Evolutionary conservation across 2,888 invertebrate species (phyloP).

Genomic region (Drosophila suboccidentalis): DNA sequence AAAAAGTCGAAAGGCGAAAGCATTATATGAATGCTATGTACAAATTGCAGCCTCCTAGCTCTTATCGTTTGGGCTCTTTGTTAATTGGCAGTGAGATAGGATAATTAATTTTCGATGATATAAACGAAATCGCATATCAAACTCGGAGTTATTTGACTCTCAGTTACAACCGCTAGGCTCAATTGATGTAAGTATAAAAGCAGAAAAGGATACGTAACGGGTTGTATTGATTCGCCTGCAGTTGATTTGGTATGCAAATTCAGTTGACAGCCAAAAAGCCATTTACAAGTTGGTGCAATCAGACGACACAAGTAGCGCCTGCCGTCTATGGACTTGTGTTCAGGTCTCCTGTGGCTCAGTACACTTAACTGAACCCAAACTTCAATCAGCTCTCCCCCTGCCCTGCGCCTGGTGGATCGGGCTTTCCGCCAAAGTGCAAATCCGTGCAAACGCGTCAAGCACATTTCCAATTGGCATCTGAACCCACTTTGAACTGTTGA

Average conservation of each 20-base stretch:
- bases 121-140: no score
- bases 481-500: conserved; percentile 55
- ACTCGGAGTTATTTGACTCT: background rate
- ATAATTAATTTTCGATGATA: background rate
- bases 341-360: conserved; percentile 57
- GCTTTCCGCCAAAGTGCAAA: conserved; percentile 57
- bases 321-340: conserved; percentile 6
- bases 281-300: conserved; percentile 48
- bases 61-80: background rate
- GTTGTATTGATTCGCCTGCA: background rate
- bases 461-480: conserved; percentile 48
- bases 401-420: background rate
- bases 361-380: conserved; percentile 45
- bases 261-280: conserved; percentile 59
- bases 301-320: conserved; percentile 17
- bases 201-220: background rate
- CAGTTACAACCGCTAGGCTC: background rate
- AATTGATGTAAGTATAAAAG: background rate
- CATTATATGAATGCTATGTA: no score
- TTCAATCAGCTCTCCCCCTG: conserved; percentile 4
- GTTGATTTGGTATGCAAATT: conserved; percentile 51
- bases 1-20: no score
- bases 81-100: background rate
- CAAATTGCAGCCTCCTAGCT: background rate
- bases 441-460: conserved; percentile 62